Evolutionary conservation across 2,113 vertebrate species (phyloP), one percentile per base, ranked within the genome.

Genomic region (Synchiropus splendidus): DNA sequence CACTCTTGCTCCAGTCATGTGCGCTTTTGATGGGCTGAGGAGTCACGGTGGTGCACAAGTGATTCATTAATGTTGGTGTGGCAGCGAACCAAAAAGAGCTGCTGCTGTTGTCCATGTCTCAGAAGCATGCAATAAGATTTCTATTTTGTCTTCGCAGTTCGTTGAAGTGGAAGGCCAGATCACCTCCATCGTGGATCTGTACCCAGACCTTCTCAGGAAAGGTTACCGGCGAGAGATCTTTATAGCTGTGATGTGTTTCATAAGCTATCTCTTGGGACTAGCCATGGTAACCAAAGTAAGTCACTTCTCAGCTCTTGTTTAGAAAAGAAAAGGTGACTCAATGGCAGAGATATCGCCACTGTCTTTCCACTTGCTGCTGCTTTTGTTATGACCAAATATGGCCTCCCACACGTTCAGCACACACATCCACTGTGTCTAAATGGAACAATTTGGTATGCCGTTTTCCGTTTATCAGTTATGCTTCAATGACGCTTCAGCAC

Each of bases 131-230:
- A n/a, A n/a, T n/a, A n/a, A n/a, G n/a, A n/a, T 32, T 40, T 39
- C 15, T 34, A 15, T 48, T 39, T 62, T 75, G 45, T 70, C 18
- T 48, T 37, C 38, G n/a, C 81, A 99, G 95, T 99, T 99, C 89
- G 94, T 99, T 74, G 94, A 97, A 88, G 95, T 99, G 83, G 95
- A 99, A 89, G 94, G 95, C 85, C 94, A 98, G 90, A 97, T 99
- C 89, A 99, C 95, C 37, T 97, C 95, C 37, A 88, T 99, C 78
- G 95, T 99, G 79, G 95, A 99, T 84, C 89, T 99, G 80, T 91
- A 94, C 86, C 95, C 95, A 40, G 84, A 89, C 80, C 83, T 96
- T 88, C 92, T 99, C 86, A 92, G 94, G 89, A 97, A 92, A 87
- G 93, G 93, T 83, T 95, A 95, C 85, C 89, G 90, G 61, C 87